These are phyloP conservation scores for Dipodomys merriami DNA, from an alignment of 2,113 vertebrate genomes.

Conservation along the genomic window DNA sequence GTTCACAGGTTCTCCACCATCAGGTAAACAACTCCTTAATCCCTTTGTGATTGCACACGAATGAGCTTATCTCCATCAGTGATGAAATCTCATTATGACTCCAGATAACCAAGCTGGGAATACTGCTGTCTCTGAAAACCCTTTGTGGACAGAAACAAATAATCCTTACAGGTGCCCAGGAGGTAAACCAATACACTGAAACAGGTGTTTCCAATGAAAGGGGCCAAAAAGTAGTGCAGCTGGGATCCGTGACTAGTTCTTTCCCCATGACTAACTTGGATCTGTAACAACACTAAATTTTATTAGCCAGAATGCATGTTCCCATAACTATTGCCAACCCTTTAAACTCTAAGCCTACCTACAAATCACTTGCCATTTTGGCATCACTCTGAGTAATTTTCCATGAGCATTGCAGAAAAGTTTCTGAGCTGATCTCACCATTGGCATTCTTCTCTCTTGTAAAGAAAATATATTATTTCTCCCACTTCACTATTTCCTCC, in stretches of 20 bases:
- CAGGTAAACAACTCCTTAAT: conserved; percentile 52
- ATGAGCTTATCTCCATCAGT: conserved; percentile 21
- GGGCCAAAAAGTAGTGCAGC: not conserved
- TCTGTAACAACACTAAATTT: not conserved
- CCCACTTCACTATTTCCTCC: not conserved
- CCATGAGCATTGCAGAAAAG: not conserved
- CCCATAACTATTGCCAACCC: not conserved
- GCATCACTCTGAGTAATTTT: not conserved
- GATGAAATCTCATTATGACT: not conserved
- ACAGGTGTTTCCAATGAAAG: conserved; percentile 43
- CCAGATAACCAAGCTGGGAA: not conserved
- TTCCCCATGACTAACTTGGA: not conserved
- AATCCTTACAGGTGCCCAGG: conserved; percentile 34
- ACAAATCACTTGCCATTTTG: not conserved
- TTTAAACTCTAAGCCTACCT: not conserved
- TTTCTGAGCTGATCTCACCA: not conserved
- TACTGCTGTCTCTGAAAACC: conserved; percentile 5
- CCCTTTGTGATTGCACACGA: conserved; percentile 6
- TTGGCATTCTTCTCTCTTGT: not conserved
- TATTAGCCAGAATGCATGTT: not conserved
- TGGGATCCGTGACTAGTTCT: not conserved
- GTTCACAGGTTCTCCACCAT: not conserved
- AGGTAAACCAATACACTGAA: conserved; percentile 9
- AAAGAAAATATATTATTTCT: not conserved
- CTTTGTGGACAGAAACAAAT: conserved; percentile 41